These are phyloP conservation scores for Parazoanthus atlanticus DNA, from an alignment of 92 coral and sea anemone species.

Conservation along the genomic window DNA sequence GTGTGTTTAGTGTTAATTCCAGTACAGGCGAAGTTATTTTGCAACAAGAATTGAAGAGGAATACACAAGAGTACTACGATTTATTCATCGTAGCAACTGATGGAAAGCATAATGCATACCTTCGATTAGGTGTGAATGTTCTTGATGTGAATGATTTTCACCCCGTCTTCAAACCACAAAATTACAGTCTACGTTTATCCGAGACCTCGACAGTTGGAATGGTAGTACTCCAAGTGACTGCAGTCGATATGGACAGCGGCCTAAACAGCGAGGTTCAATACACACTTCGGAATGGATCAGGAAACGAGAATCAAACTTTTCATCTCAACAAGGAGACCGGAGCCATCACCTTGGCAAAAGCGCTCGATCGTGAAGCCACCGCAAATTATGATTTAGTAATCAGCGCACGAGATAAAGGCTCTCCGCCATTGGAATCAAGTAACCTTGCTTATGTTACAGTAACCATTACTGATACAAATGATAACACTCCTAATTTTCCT, in stretches of 20 bases:
- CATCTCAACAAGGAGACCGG: constrained; percentile 30
- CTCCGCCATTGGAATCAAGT: constrained; percentile 46
- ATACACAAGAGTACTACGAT: not conserved
- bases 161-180: constrained; percentile 39
- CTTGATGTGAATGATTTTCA: constrained; percentile 40
- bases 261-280: constrained; percentile 1
- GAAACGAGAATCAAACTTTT: constrained; percentile 43
- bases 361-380: constrained; percentile 46
- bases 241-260: constrained; percentile 38
- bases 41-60: constrained; percentile 14
- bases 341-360: constrained; percentile 20
- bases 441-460: constrained; percentile 45
- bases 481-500: constrained; percentile 47
- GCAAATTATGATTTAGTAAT: constrained; percentile 14
- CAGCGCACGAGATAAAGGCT: constrained; percentile 50
- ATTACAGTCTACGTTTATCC: constrained; percentile 17
- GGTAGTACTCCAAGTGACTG: constrained; percentile 19
- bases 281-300: constrained; percentile 4
- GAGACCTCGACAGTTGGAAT: constrained; percentile 9
- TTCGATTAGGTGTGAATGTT: constrained; percentile 12
- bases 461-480: constrained; percentile 48
- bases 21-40: constrained; percentile 39
- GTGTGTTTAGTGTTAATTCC: constrained; percentile 15
- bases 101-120: constrained; percentile 31
- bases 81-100: constrained; percentile 43